Evolutionary conservation across 2,888 invertebrate species (phyloP), one percentile per base, ranked within the genome.

Genomic region (Eupithecia pulchellata): DNA sequence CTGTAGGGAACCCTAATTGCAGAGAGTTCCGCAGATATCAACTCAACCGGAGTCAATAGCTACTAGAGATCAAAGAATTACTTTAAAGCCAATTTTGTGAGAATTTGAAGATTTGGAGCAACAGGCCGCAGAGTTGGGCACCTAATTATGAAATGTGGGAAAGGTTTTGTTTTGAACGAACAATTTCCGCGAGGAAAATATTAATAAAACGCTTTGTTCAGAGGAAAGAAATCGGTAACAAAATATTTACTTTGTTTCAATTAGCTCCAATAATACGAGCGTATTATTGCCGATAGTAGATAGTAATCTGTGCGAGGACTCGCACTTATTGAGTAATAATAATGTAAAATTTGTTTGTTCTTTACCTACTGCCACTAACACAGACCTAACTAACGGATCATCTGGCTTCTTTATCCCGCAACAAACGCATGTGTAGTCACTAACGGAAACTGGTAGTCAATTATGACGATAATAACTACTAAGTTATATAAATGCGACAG

Each of bases 1-100:
- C 65, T 62, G 60, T 67, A 61, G 20, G 34, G 67, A 68, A 30
- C 68, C 65, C 68, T 71, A 71, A 71, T 71, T 68, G 71, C 55
- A 61, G 65, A 39, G 69, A 60, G 69, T 62, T 66, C 66, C 65
- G 20, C 32, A 39, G 25, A 39, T 34, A 29, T 57, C 32, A 60
- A 11, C 32, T 60, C 60, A 14, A 32, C 30, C 60, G n/a, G 20
- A 61, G 34, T 34, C 57, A 25, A 65, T 25, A 34, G 25, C 30
- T 61, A 25, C 42, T n/a, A 13, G 14, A 64, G 47, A 62, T 52
- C 52, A 52, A 52, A 52, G 52, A 20, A 52, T 52, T 25, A 25
- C 25, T 52, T 52, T 52, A 52, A 25, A 52, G 13, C 52, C 20
- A 25, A 9, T 11, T 52, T 4, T 25, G 52, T 52, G 20, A 52